Base-by-base conservation (phyloP, 2,888 invertebrate species). In the Thereva nobilitata region DNA sequence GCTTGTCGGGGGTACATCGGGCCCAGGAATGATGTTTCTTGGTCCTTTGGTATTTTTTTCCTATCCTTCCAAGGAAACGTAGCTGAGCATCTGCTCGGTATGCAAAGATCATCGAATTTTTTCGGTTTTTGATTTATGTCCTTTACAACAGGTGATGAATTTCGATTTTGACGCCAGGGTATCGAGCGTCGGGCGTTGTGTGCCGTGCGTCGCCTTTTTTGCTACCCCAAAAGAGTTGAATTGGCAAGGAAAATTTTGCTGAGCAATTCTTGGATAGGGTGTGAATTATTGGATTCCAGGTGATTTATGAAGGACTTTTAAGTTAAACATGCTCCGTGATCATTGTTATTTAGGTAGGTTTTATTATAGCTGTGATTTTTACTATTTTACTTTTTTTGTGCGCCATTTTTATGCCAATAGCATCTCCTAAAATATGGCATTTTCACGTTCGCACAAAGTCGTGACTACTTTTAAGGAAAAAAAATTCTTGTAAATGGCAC, bases 61-160 rank as follows among this genome's bases (percentile, higher is more conserved):
- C 5, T 8, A 23, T n/a, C 34, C 8, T 34, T 23, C 47, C 52
- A 5, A 8, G 35, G 12, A n/a, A 47, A 6, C 8, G 7, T 4
- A 52, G 35, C 8, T 23, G 49, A n/a, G 45, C 49, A 49, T 47
- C 59, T 59, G 45, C 8, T 47, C 59, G 35, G 47, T 59, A 59
- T 59, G 59, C 59, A 59, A 47, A 59, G 37, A 59, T 59, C 59
- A 59, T 47, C 59, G 47, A 12, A 59, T 47, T 49, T 59, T 59
- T 59, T 47, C 47, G 49, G 35, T 23, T 23, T 59, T 59, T 59
- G 59, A 59, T 59, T 59, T 59, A 59, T 59, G 49, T 59, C 12
- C 34, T 49, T 12, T 10, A 59, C 59, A 59, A 59, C 59, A 59
- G 59, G 59, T 59, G 59, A 59, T 59, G 59, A 59, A 59, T 59